Evolutionary conservation across 2,888 invertebrate species (phyloP).

Genomic region (Charanyca ferruginea): DNA sequence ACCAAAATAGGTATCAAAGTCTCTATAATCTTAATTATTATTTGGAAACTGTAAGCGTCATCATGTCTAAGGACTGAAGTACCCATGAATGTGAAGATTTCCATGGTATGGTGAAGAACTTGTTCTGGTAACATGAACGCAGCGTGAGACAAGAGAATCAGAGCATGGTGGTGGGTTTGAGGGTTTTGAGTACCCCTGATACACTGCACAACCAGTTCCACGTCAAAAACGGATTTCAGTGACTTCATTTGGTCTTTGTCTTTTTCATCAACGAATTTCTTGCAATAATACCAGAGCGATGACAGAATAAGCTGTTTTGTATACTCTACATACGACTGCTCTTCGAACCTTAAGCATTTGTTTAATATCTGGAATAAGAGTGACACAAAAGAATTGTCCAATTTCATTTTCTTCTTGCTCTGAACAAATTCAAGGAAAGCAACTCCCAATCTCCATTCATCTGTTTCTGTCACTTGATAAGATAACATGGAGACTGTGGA

Average conservation of each 20-base stretch:
- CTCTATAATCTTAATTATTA: conserved; percentile 97
- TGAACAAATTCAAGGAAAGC: conserved; percentile 96
- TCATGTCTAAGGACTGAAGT: conserved; percentile 97
- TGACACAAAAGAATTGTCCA: conserved; percentile 93
- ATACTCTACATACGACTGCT: conserved; percentile 96
- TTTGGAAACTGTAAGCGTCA: conserved; percentile 98
- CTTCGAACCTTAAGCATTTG: conserved; percentile 95
- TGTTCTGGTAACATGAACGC: conserved; percentile 95
- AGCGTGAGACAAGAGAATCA: conserved; percentile 95
- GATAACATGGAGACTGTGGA: conserved; percentile 87
- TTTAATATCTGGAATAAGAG: conserved; percentile 95
- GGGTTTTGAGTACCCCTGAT: conserved; percentile 97
- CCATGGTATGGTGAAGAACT: conserved; percentile 98
- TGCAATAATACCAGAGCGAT: conserved; percentile 93
- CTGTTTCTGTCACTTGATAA: conserved; percentile 92
- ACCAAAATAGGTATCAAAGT: conserved; percentile 97
- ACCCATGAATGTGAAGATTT: conserved; percentile 99
- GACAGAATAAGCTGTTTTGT: conserved; percentile 96
- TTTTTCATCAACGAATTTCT: conserved; percentile 87
- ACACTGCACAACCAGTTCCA: conserved; percentile 96
- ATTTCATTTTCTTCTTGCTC: conserved; percentile 94
- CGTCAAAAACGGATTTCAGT: conserved; percentile 91
- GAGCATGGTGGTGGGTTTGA: conserved; percentile 98
- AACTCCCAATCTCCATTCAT: conserved; percentile 95
- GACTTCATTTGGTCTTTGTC: conserved; percentile 84